Percentiles rank a stretch among this genome's conserved stretches.
Conservation (phyloP, 2,113 vertebrate species). For the Phodopus roborovskii region DNA sequence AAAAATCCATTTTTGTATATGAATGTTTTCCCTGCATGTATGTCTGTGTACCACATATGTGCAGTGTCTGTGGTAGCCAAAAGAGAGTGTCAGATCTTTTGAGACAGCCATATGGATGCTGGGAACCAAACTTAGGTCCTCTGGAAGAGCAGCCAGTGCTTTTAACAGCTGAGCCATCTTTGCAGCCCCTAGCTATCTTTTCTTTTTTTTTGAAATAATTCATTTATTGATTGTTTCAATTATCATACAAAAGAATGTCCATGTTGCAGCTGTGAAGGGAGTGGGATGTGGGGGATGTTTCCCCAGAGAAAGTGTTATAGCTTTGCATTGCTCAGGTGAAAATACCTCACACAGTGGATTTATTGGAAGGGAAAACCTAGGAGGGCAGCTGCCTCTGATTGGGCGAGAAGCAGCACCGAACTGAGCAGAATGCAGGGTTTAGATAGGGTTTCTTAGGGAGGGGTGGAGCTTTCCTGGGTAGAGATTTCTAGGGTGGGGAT, state of each 20-base stretch:
- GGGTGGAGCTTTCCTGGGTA: too few species aligned
- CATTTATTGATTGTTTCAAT: background rate
- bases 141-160: background rate
- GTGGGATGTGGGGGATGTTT: too few species aligned
- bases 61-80: background rate
- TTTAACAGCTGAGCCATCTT: background rate
- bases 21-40: background rate
- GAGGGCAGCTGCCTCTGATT: too few species aligned
- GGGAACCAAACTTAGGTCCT: background rate
- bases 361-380: too few species aligned
- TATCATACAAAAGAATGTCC: background rate
- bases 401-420: too few species aligned
- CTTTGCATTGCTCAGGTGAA: too few species aligned
- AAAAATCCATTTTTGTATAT: background rate
- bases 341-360: too few species aligned
- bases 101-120: background rate
- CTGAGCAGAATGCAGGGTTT: too few species aligned
- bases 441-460: too few species aligned
- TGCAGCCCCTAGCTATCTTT: background rate
- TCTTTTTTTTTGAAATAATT: background rate
- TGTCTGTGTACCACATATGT: background rate
- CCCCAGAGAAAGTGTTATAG: too few species aligned
- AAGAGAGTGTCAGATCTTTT: background rate
- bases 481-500: too few species aligned
- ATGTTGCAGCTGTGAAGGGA: background rate